Evolutionary conservation across 2,797 vertebrate genomes (phyloP).

Genomic region (Fringilla coelebs): DNA sequence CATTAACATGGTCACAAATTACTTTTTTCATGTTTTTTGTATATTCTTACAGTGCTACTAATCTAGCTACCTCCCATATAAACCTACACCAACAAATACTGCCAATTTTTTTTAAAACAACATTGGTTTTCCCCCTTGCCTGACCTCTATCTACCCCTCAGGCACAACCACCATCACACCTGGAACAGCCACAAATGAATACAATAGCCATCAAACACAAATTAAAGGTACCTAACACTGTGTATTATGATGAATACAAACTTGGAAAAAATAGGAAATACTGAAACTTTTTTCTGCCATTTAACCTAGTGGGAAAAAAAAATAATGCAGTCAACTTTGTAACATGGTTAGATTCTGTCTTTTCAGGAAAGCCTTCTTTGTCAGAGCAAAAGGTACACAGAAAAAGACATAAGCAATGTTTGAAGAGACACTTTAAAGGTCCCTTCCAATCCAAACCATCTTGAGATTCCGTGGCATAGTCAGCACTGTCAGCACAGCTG

Average conservation of each 20-base stretch:
- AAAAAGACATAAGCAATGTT: rapidly evolving
- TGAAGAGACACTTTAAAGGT: neutral
- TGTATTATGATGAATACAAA: neutral
- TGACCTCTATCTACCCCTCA: neutral
- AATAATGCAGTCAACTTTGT: neutral
- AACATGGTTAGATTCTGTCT: neutral
- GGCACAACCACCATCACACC: neutral
- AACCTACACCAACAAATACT: neutral
- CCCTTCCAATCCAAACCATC: neutral
- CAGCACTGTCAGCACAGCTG: neutral
- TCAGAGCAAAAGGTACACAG: neutral
- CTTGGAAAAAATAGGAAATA: neutral
- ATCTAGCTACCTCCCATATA: neutral
- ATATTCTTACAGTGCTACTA: neutral
- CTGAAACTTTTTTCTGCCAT: neutral
- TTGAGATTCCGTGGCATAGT: neutral
- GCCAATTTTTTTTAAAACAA: neutral
- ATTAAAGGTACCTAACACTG: neutral
- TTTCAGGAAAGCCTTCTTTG: neutral
- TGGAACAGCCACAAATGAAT: neutral
- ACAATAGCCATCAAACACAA: neutral
- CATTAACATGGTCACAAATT: neutral
- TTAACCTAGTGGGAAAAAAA: neutral
- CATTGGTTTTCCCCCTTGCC: neutral
- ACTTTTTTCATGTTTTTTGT: neutral